Conservation (phyloP, 2,888 invertebrate species). For the Eupithecia dodoneata region DNA sequence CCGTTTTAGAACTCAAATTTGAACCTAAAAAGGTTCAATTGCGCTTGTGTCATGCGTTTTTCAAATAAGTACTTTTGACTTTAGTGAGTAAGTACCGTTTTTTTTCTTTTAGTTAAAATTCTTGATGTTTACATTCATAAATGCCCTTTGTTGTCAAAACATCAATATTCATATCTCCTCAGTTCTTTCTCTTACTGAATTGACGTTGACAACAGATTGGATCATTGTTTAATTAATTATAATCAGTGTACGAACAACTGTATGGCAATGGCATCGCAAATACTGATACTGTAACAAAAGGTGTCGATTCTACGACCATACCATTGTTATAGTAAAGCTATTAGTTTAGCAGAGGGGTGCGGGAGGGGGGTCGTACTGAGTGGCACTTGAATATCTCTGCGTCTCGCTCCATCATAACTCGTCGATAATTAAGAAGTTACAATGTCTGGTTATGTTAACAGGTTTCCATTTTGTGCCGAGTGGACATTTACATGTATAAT, state of each 20-base stretch:
- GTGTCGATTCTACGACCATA: background rate
- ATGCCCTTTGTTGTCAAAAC: background rate
- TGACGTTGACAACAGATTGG: background rate
- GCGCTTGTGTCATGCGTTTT: background rate
- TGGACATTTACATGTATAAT: no score
- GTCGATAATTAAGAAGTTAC: no score
- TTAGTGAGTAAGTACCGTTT: background rate
- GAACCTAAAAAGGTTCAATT: no score
- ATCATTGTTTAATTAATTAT: background rate
- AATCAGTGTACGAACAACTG: background rate
- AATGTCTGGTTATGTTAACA: no score
- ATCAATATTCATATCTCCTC: background rate
- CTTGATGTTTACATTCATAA: background rate
- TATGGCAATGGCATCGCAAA: background rate
- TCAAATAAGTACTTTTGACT: background rate
- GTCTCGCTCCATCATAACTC: background rate
- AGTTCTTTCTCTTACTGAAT: background rate
- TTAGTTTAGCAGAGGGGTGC: background rate
- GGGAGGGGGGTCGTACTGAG: background rate
- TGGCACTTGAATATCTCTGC: background rate
- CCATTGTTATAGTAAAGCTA: background rate
- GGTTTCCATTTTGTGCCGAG: no score
- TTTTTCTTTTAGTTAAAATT: background rate
- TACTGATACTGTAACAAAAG: no score
- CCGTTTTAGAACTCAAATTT: background rate